Conservation (phyloP, 2,113 vertebrate genomes). For the Xyrauchen texanus region DNA sequence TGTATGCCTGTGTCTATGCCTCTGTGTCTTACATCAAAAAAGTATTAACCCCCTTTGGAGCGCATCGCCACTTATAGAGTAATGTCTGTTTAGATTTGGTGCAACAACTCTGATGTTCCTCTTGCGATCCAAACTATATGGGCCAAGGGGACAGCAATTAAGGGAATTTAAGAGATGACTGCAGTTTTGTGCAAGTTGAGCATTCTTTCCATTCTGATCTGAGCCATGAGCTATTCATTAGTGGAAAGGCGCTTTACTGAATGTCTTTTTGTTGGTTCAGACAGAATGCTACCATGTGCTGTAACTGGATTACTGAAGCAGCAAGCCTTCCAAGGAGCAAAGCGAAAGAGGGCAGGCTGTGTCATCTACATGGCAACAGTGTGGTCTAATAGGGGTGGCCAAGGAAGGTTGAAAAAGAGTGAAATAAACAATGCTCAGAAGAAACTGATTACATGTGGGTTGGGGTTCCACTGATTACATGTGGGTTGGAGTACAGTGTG, state of each 20-base stretch:
- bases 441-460: too few species aligned
- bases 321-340: slow-evolving; percentile 46
- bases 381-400: slow-evolving; percentile 44
- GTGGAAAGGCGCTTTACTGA: slow-evolving; percentile 33
- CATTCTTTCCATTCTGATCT: slow-evolving; percentile 40
- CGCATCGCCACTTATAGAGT: neutral
- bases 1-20: neutral
- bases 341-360: slow-evolving; percentile 45
- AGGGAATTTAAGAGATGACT: slow-evolving; percentile 5
- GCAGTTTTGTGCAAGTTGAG: slow-evolving; percentile 18
- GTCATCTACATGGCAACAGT: slow-evolving; percentile 53
- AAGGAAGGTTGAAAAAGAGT: slow-evolving; percentile 13
- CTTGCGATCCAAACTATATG: slow-evolving; percentile 36
- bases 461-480: too few species aligned
- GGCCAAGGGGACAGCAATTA: neutral
- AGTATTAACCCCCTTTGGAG: slow-evolving; percentile 9
- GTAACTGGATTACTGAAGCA: slow-evolving; percentile 47
- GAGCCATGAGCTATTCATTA: slow-evolving; percentile 39
- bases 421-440: too few species aligned
- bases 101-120: slow-evolving; percentile 22
- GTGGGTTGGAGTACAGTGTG: too few species aligned
- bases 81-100: slow-evolving; percentile 22
- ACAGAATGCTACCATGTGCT: slow-evolving; percentile 48
- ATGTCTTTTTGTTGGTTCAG: slow-evolving; percentile 47
- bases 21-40: slow-evolving; percentile 5